Conservation (phyloP, 2,888 invertebrate genomes). For the Gymnoscelis rufifasciata region DNA sequence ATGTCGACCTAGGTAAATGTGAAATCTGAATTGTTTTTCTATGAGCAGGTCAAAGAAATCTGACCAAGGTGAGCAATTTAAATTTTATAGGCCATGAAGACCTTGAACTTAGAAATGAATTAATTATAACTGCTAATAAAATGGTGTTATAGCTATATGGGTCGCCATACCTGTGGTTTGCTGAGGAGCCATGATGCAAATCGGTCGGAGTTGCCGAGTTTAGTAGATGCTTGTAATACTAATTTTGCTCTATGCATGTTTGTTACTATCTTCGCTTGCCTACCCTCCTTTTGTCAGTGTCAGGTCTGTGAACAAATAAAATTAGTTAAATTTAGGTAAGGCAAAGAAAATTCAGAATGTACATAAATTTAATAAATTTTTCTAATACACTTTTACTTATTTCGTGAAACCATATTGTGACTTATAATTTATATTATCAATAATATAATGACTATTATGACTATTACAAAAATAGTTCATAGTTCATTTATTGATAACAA, state of each 20-base stretch:
- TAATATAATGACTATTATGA: too few relatives aligned
- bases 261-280: conserved; percentile 31
- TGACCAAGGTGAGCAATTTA: neutral
- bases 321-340: neutral
- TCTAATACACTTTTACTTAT: too few relatives aligned
- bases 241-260: conserved; percentile 90
- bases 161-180: conserved; percentile 73
- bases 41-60: neutral
- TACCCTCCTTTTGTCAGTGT: conserved; percentile 40
- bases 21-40: too few relatives aligned
- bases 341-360: neutral
- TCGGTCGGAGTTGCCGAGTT: conserved; percentile 82
- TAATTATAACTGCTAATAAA: too few relatives aligned
- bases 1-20: too few relatives aligned
- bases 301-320: conserved; percentile 44
- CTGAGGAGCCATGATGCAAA: conserved; percentile 89
- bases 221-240: conserved; percentile 82
- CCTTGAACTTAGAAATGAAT: neutral
- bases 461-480: too few relatives aligned
- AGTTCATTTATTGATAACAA: too few relatives aligned
- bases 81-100: neutral
- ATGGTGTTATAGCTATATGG: too few relatives aligned
- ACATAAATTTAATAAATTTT: too few relatives aligned
- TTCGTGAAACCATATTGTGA: too few relatives aligned
- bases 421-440: too few relatives aligned